Percentiles rank a stretch among this genome's conserved stretches.
phyloP scores from a whole-genome alignment of 2,113 vertebrate species.

The Mustela lutreola region DNA sequence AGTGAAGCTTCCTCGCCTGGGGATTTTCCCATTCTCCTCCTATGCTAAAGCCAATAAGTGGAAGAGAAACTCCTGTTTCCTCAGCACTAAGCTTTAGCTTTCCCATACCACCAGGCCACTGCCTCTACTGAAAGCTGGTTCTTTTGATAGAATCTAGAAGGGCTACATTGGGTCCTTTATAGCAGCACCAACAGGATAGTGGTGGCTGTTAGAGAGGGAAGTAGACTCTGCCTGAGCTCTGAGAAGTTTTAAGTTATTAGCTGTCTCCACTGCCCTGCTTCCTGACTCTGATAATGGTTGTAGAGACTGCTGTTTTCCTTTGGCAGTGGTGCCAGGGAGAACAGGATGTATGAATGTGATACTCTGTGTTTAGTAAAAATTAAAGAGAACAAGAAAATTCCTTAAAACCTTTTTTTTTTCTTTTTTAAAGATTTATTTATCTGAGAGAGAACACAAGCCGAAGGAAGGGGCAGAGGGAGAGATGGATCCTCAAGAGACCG shows the following conservation, averaged over 20 bases:
- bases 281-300: background rate
- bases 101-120: background rate
- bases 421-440: background rate
- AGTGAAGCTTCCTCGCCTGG: background rate
- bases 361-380: constrained; percentile 70
- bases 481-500: background rate
- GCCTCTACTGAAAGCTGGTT: background rate
- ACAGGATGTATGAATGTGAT: constrained; percentile 29
- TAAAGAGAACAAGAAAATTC: constrained; percentile 31
- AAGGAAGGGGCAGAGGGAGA: background rate
- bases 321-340: background rate
- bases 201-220: background rate
- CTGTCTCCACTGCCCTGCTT: background rate
- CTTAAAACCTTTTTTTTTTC: background rate
- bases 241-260: background rate
- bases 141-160: background rate
- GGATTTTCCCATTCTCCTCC: background rate
- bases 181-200: background rate
- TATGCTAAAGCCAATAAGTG: background rate
- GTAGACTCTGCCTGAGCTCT: background rate
- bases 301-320: constrained; percentile 35
- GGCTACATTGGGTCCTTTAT: background rate
- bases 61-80: background rate
- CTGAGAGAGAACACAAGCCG: background rate
- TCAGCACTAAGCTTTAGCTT: constrained; percentile 10